Conservation (phyloP, 2,113 vertebrate genomes). For the Chinchilla lanigera region DNA sequence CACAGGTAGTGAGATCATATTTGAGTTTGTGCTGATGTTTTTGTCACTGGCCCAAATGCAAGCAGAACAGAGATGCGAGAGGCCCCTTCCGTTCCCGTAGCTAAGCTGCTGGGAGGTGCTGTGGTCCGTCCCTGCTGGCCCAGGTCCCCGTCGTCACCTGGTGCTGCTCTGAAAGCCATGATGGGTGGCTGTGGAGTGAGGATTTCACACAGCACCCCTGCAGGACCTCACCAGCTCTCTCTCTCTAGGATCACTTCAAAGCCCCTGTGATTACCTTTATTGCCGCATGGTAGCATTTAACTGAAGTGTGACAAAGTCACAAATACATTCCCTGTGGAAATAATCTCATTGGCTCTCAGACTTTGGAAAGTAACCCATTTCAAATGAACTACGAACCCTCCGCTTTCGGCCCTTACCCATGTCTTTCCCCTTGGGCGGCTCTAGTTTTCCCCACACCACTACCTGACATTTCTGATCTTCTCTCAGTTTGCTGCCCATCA, state of each 20-base stretch:
- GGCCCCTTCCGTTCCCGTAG: background rate
- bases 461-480: background rate
- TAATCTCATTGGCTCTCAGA: background rate
- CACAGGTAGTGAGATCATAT: background rate
- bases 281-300: background rate
- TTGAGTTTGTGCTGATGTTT: background rate
- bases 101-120: background rate
- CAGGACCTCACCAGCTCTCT: background rate
- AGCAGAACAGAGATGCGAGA: background rate
- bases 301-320: background rate
- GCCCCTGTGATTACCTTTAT: background rate
- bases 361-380: background rate
- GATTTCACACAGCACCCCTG: background rate
- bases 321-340: background rate
- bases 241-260: background rate
- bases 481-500: background rate
- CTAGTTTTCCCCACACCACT: background rate
- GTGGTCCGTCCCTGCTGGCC: background rate
- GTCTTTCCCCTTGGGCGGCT: background rate
- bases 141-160: background rate
- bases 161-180: background rate
- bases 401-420: background rate
- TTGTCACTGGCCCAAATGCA: background rate
- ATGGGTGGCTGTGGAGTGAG: rapidly evolving
- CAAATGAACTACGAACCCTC: background rate